These are phyloP conservation scores for Myotis daubentonii DNA, from an alignment of 2,797 vertebrate species.

Conservation along the genomic window DNA sequence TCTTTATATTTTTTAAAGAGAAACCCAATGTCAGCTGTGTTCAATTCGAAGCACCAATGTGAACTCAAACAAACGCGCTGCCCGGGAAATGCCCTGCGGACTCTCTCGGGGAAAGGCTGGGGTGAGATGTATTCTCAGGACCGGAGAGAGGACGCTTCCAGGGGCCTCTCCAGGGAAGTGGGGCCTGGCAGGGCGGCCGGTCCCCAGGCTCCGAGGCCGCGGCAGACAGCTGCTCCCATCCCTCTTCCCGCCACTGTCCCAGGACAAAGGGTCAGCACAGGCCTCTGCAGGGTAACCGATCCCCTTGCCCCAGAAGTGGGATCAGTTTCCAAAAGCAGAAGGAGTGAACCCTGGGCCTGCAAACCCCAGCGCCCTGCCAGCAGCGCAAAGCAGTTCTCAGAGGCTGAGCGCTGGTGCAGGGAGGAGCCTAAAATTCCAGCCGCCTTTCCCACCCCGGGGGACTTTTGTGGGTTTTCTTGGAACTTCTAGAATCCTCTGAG, in stretches of 20 bases:
- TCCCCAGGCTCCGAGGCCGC: neutral
- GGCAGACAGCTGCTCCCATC: neutral
- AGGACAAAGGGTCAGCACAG: constrained; percentile 65
- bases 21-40: neutral
- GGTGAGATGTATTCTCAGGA: neutral
- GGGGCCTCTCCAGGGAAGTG: neutral
- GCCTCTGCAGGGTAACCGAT: constrained; percentile 17
- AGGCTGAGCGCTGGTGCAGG: neutral
- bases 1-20: neutral
- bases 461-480: constrained; percentile 61
- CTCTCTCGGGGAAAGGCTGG: neutral
- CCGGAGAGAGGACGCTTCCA: neutral
- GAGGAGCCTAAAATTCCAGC: constrained; percentile 14
- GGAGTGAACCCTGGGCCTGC: neutral
- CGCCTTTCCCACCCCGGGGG: neutral
- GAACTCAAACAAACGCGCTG: neutral
- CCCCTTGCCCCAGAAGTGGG: neutral
- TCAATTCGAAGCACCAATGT: neutral
- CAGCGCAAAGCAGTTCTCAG: neutral
- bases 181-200: neutral
- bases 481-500: constrained; percentile 53
- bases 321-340: constrained; percentile 58
- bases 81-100: neutral
- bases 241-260: neutral
- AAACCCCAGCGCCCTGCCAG: neutral